These are phyloP conservation scores for Athalia circularis DNA, from an alignment of 2,888 invertebrate species.

Conservation along the genomic window DNA sequence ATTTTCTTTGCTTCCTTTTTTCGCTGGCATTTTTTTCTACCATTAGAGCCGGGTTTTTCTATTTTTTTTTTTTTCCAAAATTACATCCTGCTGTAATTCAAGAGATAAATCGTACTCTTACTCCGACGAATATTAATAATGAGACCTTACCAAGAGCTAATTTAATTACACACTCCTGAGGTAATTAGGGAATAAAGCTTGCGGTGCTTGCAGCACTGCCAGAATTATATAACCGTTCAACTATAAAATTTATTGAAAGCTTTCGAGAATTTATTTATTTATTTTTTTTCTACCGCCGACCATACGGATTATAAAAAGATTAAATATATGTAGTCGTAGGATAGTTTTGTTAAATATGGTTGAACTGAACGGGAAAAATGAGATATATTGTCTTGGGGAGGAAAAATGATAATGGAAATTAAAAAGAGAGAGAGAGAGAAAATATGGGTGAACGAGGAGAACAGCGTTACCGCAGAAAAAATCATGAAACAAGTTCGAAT, in stretches of 20 bases:
- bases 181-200: slow-evolving; percentile 7
- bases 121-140: slow-evolving; percentile 9
- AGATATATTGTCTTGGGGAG: too few species aligned
- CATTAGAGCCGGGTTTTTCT: not conserved
- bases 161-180: slow-evolving; percentile 20
- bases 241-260: too few species aligned
- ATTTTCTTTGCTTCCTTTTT: not conserved
- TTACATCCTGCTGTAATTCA: not conserved
- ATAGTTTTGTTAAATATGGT: too few species aligned
- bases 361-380: too few species aligned
- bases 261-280: too few species aligned
- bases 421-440: slow-evolving; percentile 2
- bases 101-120: slow-evolving; percentile 18
- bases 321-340: too few species aligned
- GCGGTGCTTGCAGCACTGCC: not conserved
- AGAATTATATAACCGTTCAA: too few species aligned
- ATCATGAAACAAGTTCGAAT: slow-evolving; percentile 36
- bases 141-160: not conserved
- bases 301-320: too few species aligned
- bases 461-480: slow-evolving; percentile 1
- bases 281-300: too few species aligned
- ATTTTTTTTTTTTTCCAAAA: slow-evolving; percentile 12
- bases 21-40: not conserved
- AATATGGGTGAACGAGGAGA: not conserved
- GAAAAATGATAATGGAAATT: not conserved